Evolutionary conservation across 2,797 vertebrate species (phyloP), one percentile per base, ranked within the genome.

Genomic region (Melanotaenia pygmaea): DNA sequence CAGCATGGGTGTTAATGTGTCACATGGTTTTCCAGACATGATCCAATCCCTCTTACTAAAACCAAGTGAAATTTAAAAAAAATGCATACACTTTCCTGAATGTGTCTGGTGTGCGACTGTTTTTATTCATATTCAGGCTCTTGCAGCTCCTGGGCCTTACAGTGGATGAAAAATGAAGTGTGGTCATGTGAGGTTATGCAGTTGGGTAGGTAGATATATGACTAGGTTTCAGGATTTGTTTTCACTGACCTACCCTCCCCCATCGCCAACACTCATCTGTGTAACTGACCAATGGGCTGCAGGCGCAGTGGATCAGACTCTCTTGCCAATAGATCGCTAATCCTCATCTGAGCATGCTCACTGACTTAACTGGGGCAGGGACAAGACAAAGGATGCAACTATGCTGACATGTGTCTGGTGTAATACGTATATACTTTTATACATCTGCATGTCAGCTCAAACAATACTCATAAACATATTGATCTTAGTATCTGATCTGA

Each of bases 1-100:
- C 64, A 71, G 82, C 83, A 67, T 74, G 84, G 73, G 70, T 80
- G 76, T 92, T 92, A 92, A 93, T 93, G 77, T 76, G 86, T 88
- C 78, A 85, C 88, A 88, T 82, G 84, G 79, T 91, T 87, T 88
- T 89, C 80, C 73, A 83, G 88, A 88, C 92, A 90, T 90, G 92
- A 85, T 82, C 88, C 84, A 79, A 74, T 91, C 50, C 76, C 51
- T 26, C 28, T 40, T 67, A 81, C 73, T 5, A 6, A 85, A 35
- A 77, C 62, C 73, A 81, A 77, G 74, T 85, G 38, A 14, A 14
- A 64, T 60, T 84, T 83, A 18, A 74, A 77, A 76, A 81, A 79
- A 81, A 79, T 68, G 35, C 64, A 40, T 47, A 54, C 59, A 50
- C 78, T 80, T 81, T 32, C 64, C 22, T 6, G 13, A 50, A 70